Evolutionary conservation across 2,888 invertebrate genomes (phyloP).

Genomic region (Leucophenga maculata): DNA sequence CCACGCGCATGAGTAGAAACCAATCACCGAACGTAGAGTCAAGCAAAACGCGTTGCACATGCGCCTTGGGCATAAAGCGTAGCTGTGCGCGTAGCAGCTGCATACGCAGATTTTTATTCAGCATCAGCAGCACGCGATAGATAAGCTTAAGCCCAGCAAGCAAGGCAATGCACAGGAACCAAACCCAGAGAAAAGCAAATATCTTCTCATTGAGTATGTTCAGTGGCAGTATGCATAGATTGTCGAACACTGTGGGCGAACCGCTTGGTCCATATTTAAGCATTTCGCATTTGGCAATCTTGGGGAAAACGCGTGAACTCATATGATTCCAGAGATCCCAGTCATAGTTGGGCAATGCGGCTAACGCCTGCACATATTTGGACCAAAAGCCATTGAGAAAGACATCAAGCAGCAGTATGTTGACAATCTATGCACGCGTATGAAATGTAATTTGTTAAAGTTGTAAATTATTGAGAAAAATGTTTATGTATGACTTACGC

Average conservation of each 20-base stretch:
- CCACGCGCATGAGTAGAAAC: conserved; percentile 83
- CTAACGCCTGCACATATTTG: conserved; percentile 63
- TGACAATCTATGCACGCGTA: conserved; percentile 53
- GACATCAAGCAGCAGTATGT: conserved; percentile 64
- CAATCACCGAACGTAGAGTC: conserved; percentile 79
- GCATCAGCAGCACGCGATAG: conserved; percentile 78
- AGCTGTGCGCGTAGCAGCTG: conserved; percentile 58
- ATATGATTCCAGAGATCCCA: conserved; percentile 67
- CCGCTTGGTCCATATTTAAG: conserved; percentile 90
- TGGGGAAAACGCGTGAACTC: conserved; percentile 68
- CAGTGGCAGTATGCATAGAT: conserved; percentile 81
- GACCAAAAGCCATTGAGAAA: conserved; percentile 69
- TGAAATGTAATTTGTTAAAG: too few relatives aligned
- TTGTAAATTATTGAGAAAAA: not conserved
- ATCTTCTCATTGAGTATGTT: conserved; percentile 88
- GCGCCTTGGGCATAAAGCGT: conserved; percentile 52
- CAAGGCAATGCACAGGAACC: conserved; percentile 79
- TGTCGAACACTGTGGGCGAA: conserved; percentile 84
- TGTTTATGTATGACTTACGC: conserved; percentile 74
- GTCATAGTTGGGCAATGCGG: conserved; percentile 59
- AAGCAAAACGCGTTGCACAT: conserved; percentile 48
- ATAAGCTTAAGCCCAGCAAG: conserved; percentile 78
- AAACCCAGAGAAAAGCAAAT: conserved; percentile 83
- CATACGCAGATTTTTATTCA: conserved; percentile 68
- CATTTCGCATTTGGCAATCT: conserved; percentile 92